Evolutionary conservation across 2,888 invertebrate genomes (phyloP).

Genomic region (Trichopria drosophilae): DNA sequence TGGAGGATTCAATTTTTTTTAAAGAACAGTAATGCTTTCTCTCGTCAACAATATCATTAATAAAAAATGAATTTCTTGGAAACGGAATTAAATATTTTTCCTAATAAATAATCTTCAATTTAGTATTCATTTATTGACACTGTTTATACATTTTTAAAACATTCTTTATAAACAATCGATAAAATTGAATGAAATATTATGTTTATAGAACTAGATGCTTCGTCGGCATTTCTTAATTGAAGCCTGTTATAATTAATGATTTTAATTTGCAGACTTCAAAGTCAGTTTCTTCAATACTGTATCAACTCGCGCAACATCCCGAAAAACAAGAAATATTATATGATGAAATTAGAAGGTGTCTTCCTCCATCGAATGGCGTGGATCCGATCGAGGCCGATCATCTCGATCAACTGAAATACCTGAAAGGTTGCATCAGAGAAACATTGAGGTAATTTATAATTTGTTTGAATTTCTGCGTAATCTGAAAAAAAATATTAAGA

Average conservation of each 20-base stretch:
- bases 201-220: no score
- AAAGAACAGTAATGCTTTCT: no score
- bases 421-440: slow-evolving; percentile 76
- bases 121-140: no score
- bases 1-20: no score
- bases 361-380: slow-evolving; percentile 59
- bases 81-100: no score
- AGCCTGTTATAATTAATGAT: slow-evolving; percentile 7
- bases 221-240: background rate
- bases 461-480: no score
- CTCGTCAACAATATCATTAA: no score
- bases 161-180: no score
- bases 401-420: slow-evolving; percentile 67
- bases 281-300: slow-evolving; percentile 72
- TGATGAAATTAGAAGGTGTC: slow-evolving; percentile 62
- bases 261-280: slow-evolving; percentile 69
- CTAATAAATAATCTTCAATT: no score
- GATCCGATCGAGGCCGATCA: slow-evolving; percentile 63
- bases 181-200: background rate
- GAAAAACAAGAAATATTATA: slow-evolving; percentile 68
- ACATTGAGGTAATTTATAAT: slow-evolving; percentile 65
- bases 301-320: slow-evolving; percentile 70
- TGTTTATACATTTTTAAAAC: no score
- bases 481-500: no score
- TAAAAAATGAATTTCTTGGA: no score